Evolutionary conservation across 2,113 vertebrate genomes (phyloP).

Genomic region (Centropus bengalensis): DNA sequence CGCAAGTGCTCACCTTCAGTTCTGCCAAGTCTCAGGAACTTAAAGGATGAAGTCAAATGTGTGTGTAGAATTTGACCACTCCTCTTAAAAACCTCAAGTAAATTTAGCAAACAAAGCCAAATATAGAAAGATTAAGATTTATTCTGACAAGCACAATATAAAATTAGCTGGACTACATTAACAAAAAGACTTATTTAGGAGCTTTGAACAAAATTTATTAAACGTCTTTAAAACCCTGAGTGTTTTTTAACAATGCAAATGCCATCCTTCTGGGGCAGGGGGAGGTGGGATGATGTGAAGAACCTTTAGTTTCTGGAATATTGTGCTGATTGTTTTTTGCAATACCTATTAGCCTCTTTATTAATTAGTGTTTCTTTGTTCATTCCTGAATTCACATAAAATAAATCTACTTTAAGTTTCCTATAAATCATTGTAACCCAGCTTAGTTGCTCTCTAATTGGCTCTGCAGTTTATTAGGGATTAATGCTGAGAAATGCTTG

Average conservation of each 20-base stretch:
- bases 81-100: neutral
- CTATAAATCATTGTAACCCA: neutral
- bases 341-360: neutral
- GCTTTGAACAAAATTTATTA: neutral
- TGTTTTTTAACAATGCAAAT: constrained; percentile 1
- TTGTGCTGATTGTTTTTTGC: neutral
- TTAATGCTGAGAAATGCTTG: neutral
- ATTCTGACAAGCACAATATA: neutral
- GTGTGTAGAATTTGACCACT: neutral
- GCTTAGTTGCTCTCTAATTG: neutral
- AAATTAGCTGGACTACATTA: neutral
- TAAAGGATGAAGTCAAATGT: neutral
- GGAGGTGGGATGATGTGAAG: neutral
- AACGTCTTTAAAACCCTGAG: neutral
- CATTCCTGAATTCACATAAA: neutral
- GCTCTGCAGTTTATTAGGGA: neutral
- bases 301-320: neutral
- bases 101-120: neutral
- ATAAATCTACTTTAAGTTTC: neutral
- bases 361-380: neutral
- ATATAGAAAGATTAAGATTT: constrained; percentile 5
- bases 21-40: neutral
- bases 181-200: neutral
- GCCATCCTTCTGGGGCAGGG: neutral
- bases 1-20: neutral